Percentiles rank a stretch among this genome's conserved stretches.
phyloP scores from a whole-genome alignment of 2,888 invertebrate genomes.

The Oscheius onirici region DNA sequence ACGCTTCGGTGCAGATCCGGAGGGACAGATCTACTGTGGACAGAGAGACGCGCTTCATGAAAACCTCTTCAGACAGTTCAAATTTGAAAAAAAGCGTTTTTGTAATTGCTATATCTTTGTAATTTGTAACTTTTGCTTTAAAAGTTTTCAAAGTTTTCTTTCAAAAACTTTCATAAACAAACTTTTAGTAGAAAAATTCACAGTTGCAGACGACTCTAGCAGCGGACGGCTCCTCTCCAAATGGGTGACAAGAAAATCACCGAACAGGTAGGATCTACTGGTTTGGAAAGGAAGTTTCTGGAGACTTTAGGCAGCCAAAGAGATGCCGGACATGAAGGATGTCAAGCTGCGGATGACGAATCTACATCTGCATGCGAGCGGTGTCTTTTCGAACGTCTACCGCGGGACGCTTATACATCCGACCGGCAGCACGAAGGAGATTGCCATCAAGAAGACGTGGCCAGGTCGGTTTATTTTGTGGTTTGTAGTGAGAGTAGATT shows the following conservation, averaged over 20 bases:
- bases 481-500: too few species aligned
- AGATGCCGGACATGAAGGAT: conserved; percentile 41
- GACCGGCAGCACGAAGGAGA: conserved; percentile 42
- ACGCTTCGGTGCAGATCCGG: too few species aligned
- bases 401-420: conserved; percentile 42
- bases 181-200: background rate
- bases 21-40: too few species aligned
- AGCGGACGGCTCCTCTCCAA: background rate
- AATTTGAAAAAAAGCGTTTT: too few species aligned
- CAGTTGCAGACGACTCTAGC: background rate
- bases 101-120: too few species aligned
- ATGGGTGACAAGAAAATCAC: conserved; percentile 15
- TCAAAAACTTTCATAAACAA: background rate
- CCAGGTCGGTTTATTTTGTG: conserved; percentile 39
- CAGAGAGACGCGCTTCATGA: too few species aligned
- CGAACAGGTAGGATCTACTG: conserved; percentile 2
- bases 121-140: background rate
- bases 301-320: conserved; percentile 38
- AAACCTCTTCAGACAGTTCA: too few species aligned
- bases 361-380: conserved; percentile 47
- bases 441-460: conserved; percentile 65
- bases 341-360: conserved; percentile 43
- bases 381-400: conserved; percentile 53
- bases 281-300: background rate
- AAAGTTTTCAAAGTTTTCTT: background rate